Evolutionary conservation across 2,888 invertebrate genomes (phyloP), one percentile per base, ranked within the genome.

Genomic region (Ischnura elegans): DNA sequence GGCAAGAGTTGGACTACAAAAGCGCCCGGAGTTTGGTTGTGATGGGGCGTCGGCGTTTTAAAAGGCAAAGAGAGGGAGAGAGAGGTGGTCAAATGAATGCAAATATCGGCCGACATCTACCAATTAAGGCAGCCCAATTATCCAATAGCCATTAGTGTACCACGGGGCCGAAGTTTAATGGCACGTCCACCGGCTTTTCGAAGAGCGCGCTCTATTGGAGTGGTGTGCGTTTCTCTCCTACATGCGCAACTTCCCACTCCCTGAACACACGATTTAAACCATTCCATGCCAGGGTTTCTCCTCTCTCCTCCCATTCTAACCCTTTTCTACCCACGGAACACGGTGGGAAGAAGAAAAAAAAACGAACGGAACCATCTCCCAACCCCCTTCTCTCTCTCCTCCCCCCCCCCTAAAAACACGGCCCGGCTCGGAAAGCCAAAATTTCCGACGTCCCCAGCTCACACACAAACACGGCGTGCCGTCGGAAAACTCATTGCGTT

Each of bases 111-210:
- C 19, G 86, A 86, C 86, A 86, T 86, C 46, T 36, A 45, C 90
- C 90, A 90, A 90, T 90, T 90, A 90, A 90, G 90, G 25, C 66
- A 61, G 61, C 61, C 66, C 90, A 90, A 90, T 90, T 90, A 90
- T 90, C 90, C 90, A 43, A 66, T 90, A 90, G 90, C 90, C 90
- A 90, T 90, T 90, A 90, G 87, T 55, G 55, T 55, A 55, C 87
- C 55, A 55, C 51, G 51, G 87, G n/a, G 87, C 87, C 25, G 90
- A 61, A 90, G 61, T 90, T 90, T 90, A 90, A 90, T 66, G 90
- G 90, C 36, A 90, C 43, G 86, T n/a, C 45, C 46, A 25, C 13
- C n/a, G 43, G 86, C 86, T n/a, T 45, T 45, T 86, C 61, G 61
- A 16, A 76, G 76, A 90, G 66, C 42, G 43, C 19, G 6, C 19